phyloP scores from a whole-genome alignment of 2,888 invertebrate genomes.

The Cacoxenus indagator region DNA sequence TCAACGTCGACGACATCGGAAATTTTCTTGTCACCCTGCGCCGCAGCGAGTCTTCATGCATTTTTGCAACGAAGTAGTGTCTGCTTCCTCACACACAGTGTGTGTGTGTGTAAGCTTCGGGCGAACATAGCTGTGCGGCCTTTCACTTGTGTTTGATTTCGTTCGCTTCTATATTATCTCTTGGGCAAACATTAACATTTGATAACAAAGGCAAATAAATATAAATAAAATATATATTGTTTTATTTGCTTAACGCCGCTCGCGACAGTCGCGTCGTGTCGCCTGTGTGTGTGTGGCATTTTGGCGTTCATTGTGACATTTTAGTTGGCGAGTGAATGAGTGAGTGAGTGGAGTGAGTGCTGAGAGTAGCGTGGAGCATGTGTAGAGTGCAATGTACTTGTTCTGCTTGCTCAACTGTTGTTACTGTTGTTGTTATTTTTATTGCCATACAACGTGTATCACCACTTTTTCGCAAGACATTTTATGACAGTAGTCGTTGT shows the following conservation, averaged over 20 bases:
- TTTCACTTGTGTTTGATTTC: not conserved
- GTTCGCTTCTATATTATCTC: not conserved
- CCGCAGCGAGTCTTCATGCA: not conserved
- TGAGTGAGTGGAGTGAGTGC: not conserved
- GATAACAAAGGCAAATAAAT: conserved; percentile 8
- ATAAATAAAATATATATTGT: conserved; percentile 16
- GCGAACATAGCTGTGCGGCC: not conserved
- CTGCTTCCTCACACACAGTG: not conserved
- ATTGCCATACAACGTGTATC: not conserved
- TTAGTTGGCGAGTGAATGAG: not conserved
- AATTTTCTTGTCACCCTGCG: not conserved
- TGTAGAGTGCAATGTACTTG: not conserved
- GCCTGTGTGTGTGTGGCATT: not conserved
- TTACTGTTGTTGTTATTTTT: not conserved
- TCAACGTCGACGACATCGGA: not conserved
- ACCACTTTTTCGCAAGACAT: not conserved
- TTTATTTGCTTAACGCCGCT: conserved; percentile 2
- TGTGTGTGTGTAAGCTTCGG: not conserved
- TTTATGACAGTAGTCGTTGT: not conserved
- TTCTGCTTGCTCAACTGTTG: not conserved
- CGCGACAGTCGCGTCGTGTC: not conserved
- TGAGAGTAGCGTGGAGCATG: not conserved
- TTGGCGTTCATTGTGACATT: not conserved
- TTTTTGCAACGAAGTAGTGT: not conserved
- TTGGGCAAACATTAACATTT: conserved; percentile 14